Conservation (phyloP, 1,140 invertebrate species). For the Drosophila lini region DNA sequence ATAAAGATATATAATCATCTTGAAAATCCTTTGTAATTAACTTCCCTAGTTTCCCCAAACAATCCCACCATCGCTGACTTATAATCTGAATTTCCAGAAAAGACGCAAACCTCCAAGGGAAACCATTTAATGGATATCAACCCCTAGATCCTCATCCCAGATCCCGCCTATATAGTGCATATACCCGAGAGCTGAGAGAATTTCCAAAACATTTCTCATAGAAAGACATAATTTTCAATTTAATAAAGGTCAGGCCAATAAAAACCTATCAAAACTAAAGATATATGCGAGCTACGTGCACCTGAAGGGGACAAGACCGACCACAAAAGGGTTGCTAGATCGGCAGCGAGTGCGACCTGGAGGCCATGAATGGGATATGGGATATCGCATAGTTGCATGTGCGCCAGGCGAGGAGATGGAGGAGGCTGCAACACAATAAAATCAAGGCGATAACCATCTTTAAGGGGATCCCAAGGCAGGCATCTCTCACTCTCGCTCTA, state of each 20-base stretch:
- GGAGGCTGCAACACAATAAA: conserved; percentile 66
- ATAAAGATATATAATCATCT: no score
- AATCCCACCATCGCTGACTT: not conserved
- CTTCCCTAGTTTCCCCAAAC: not conserved
- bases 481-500: conserved; percentile 18
- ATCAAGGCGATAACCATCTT: conserved; percentile 70
- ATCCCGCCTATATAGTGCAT: conserved; percentile 17
- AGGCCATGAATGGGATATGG: conserved; percentile 66
- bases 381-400: conserved; percentile 68
- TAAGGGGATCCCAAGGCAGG: conserved; percentile 30
- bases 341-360: not conserved
- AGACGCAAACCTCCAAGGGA: not conserved
- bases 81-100: not conserved
- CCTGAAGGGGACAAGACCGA: conserved; percentile 52
- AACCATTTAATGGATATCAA: not conserved
- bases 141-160: not conserved
- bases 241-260: conserved; percentile 78
- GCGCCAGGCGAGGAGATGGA: conserved; percentile 12
- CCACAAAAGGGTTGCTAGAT: conserved; percentile 48
- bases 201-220: conserved; percentile 75
- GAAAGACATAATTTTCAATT: conserved; percentile 82
- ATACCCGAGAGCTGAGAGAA: conserved; percentile 11
- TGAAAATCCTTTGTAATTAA: not conserved
- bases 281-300: conserved; percentile 74
- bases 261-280: conserved; percentile 77